These are phyloP conservation scores for Parauchenoglanis ngamensis DNA, from an alignment of 2,797 vertebrate species.

Conservation along the genomic window DNA sequence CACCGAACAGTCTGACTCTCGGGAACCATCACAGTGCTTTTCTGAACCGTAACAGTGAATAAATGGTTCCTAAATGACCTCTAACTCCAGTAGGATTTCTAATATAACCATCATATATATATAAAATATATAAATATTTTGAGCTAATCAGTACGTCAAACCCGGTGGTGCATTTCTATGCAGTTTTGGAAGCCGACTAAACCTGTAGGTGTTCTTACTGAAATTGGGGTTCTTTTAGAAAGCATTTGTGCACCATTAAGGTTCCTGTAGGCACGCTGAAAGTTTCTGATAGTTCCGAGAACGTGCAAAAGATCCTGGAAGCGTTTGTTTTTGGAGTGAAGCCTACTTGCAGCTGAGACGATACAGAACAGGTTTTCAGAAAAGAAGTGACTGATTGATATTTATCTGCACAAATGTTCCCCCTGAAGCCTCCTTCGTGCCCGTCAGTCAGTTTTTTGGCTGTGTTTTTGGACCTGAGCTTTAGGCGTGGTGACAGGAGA, in stretches of 20 bases:
- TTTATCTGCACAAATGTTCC: slow-evolving; percentile 28
- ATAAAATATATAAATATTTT: too few species aligned
- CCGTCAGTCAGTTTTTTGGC: slow-evolving; percentile 43
- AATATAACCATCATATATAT: background rate
- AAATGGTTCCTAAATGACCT: background rate
- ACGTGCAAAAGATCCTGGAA: background rate
- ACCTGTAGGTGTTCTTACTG: background rate
- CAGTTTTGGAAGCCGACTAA: background rate
- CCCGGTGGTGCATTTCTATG: background rate
- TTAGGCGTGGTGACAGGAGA: slow-evolving; percentile 74
- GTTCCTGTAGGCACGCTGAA: background rate
- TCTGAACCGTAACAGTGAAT: background rate
- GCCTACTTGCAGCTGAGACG: background rate
- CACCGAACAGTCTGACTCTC: too few species aligned
- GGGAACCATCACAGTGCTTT: background rate
- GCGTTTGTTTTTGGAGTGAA: background rate
- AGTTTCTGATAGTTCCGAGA: background rate
- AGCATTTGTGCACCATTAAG: background rate
- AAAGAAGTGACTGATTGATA: slow-evolving; percentile 26
- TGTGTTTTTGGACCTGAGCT: slow-evolving; percentile 64
- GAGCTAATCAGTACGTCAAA: background rate
- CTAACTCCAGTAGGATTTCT: background rate
- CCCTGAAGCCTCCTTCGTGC: slow-evolving; percentile 25
- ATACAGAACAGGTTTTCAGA: slow-evolving; percentile 32
- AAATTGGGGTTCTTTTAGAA: background rate